Base-by-base conservation (phyloP, 2,113 vertebrate genomes). In the Scolopax mira region DNA sequence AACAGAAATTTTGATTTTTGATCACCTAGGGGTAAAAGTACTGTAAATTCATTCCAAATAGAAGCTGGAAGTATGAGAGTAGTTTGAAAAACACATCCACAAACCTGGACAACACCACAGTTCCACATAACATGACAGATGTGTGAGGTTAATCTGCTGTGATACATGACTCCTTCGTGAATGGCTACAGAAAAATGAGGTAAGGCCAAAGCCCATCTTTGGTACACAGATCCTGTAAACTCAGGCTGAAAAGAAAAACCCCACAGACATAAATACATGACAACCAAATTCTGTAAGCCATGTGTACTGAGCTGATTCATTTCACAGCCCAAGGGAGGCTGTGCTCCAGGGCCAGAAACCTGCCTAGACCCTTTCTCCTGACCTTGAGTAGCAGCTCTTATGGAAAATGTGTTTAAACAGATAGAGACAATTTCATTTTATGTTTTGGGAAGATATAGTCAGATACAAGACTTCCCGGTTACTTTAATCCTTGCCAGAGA, bases 401-500 rank as follows among this genome's bases (percentile, higher is more conserved):
- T 8, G 41, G 41, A 86, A 90, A 94, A 86, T 37, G 39, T 46
- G 14, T 86, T 94, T 89, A 77, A 94, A 86, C 27, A 79, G 69
- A 64, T 28, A 93, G 44, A 95, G 39, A 57, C 3, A 23, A 84
- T 84, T 85, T 90, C 10, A 71, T 94, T 79, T 91, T 60, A 84
- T 64, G 58, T 84, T 96, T 95, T 92, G 69, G 88, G 64, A 86
- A 94, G 72, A 86, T 4, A 6, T 67, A 86, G 58, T 88, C 79
- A 90, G 79, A 74, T 49, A 69, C 60, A 86, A 92, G 69, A 78
- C 64, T 94, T 93, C 65, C 57, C 79, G 41, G 88, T 71, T 93
- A 54, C 75, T 90, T 96, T 92, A 96, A 92, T 93, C 85, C 90
- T 86, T 88, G 44, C 33, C 73, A 88, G 61, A 80, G 72, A 92